Conservation (phyloP, 2,888 invertebrate species). For the Frankliniella fusca region DNA sequence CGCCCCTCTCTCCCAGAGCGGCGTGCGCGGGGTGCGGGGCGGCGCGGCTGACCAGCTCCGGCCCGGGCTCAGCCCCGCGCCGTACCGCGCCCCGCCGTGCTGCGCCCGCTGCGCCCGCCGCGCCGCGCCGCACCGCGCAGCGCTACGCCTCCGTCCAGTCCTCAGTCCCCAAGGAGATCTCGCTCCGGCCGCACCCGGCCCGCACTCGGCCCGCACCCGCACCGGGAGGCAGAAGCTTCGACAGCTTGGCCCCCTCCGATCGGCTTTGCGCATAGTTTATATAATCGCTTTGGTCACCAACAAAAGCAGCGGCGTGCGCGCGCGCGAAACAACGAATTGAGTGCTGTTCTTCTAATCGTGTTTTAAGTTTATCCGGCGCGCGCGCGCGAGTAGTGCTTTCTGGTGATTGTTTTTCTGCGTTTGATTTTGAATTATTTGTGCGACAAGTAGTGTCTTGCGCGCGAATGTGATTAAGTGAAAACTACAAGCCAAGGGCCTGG, state of each 20-base stretch:
- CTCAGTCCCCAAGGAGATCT: slow-evolving; percentile 15
- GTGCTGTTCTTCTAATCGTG: no score
- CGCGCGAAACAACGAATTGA: no score
- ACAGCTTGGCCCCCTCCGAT: no score
- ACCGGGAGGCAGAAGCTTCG: background rate
- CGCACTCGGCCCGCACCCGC: background rate
- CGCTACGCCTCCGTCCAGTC: background rate
- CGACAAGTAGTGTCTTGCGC: no score
- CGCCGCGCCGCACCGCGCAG: background rate
- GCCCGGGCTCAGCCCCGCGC: background rate
- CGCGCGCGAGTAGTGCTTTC: no score
- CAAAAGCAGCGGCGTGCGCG: no score
- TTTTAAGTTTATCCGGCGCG: no score
- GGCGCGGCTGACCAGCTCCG: background rate
- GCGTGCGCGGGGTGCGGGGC: background rate
- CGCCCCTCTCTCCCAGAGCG: no score
- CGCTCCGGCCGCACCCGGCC: background rate
- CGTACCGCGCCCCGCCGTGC: background rate
- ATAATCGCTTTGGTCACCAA: no score
- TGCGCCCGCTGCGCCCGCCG: background rate
- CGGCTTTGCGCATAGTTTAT: no score
- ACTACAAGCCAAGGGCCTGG: background rate
- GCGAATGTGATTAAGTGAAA: background rate
- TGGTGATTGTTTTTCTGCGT: no score
- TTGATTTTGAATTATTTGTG: no score